Conservation (phyloP, 2,888 invertebrate genomes). For the Tipula unca region DNA sequence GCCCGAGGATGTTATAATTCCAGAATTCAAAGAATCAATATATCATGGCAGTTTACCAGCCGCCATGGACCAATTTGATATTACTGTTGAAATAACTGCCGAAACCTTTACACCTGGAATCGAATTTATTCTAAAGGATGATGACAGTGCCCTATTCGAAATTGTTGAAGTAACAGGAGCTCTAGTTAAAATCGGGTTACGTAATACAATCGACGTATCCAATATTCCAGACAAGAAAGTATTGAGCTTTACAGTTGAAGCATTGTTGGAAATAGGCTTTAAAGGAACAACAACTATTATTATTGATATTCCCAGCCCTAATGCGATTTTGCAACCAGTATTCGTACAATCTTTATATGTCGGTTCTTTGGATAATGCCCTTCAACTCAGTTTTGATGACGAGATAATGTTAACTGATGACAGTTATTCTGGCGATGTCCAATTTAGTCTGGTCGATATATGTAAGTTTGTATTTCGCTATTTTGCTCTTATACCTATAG, state of each 20-base stretch:
- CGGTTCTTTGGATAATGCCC: neutral
- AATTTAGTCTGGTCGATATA: neutral
- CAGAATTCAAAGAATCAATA: too few species aligned
- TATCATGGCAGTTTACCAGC: too few species aligned
- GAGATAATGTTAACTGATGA: neutral
- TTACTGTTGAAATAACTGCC: too few species aligned
- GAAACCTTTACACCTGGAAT: too few species aligned
- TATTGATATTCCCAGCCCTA: neutral
- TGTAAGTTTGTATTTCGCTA: too few species aligned
- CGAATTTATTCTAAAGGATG: too few species aligned
- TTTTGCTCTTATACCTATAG: too few species aligned
- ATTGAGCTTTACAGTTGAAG: neutral
- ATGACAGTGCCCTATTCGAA: too few species aligned
- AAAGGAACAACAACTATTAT: neutral
- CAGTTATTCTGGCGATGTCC: neutral
- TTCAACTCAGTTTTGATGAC: neutral
- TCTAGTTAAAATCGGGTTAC: neutral
- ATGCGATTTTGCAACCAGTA: neutral
- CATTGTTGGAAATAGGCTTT: too few species aligned
- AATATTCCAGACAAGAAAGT: neutral
- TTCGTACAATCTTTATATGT: neutral
- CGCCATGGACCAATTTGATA: too few species aligned
- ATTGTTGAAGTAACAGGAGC: too few species aligned
- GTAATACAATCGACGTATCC: neutral
- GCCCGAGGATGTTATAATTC: too few species aligned